phyloP scores from a whole-genome alignment of 2,113 vertebrate genomes.

The Podilymbus podiceps region DNA sequence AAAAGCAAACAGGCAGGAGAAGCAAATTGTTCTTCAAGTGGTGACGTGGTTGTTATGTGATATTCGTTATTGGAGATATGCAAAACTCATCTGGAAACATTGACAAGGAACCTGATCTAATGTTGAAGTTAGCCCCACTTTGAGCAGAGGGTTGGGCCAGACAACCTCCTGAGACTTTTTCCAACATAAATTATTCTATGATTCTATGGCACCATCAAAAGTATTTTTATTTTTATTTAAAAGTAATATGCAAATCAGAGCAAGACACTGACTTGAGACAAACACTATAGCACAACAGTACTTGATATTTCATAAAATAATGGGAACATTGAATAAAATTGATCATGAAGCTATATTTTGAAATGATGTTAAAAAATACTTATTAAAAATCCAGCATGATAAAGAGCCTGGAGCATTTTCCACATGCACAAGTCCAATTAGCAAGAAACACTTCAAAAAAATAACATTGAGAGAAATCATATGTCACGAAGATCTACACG shows the following conservation, averaged over 20 bases:
- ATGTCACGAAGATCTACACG: neutral
- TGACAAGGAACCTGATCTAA: neutral
- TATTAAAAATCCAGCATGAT: neutral
- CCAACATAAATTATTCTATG: neutral
- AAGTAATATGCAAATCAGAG: neutral
- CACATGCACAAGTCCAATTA: neutral
- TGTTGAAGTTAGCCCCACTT: neutral
- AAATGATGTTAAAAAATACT: fast-evolving
- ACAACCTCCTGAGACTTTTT: neutral
- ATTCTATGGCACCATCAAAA: neutral
- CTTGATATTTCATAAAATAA: neutral
- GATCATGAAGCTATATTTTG: neutral
- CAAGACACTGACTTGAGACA: neutral
- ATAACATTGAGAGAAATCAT: neutral
- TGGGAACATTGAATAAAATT: neutral
- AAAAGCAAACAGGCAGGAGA: neutral
- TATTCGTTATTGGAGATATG: neutral
- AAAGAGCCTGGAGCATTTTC: neutral
- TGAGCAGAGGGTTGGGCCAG: neutral
- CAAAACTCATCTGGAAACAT: neutral
- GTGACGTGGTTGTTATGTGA: neutral
- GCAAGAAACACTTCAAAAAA: neutral
- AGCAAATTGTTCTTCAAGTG: neutral
- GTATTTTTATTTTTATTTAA: neutral
- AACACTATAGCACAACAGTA: neutral